Percentiles rank a stretch among this genome's conserved stretches.
These are phyloP conservation scores for Tragopan temminckii DNA, from an alignment of 2,797 vertebrate species.

Conservation along the genomic window DNA sequence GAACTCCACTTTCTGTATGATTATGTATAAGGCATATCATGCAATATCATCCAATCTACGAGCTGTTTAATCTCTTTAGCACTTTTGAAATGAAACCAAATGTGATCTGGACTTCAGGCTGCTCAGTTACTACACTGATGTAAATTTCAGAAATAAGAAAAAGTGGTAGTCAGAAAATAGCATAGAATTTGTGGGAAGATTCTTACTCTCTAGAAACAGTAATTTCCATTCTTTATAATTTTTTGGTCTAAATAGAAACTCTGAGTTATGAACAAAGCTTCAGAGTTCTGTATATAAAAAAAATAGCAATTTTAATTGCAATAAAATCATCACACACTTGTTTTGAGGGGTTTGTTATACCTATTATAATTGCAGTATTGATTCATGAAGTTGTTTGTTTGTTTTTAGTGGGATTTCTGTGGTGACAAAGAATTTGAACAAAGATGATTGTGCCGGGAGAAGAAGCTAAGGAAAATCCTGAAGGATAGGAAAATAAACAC, in stretches of 20 bases:
- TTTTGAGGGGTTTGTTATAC: background rate
- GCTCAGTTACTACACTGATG: background rate
- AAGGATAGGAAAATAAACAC: background rate
- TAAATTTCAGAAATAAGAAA: background rate
- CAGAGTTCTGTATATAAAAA: background rate
- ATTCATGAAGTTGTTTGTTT: background rate
- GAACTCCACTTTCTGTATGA: constrained; percentile 2
- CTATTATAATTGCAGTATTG: background rate
- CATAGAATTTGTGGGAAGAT: background rate
- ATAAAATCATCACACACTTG: background rate
- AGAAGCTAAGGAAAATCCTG: background rate
- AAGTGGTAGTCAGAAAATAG: background rate
- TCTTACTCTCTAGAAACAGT: background rate
- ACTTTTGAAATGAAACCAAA: constrained; percentile 30
- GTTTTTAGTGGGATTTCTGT: background rate
- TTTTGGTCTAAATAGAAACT: background rate
- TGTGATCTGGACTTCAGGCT: constrained; percentile 32
- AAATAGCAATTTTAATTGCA: background rate
- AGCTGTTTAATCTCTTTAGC: constrained; percentile 52
- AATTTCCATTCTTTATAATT: background rate
- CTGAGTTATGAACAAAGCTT: background rate
- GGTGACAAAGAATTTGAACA: background rate
- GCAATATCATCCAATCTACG: constrained; percentile 26
- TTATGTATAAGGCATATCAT: constrained; percentile 10
- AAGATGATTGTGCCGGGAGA: background rate